Evolutionary conservation across 2,888 invertebrate genomes (phyloP).

Genomic region (Acanthacorydalis orientalis): DNA sequence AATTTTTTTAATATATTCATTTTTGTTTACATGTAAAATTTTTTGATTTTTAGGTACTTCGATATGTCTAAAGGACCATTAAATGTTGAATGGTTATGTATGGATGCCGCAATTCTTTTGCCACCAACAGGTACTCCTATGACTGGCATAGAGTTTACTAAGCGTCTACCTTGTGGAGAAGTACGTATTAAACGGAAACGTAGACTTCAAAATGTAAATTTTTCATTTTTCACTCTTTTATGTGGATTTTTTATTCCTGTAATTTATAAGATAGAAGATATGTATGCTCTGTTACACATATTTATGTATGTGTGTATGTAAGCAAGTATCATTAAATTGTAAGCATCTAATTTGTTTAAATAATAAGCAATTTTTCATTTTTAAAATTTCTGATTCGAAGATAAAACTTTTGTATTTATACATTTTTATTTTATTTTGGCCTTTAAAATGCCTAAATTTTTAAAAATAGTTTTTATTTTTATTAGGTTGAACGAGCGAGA

Average conservation of each 20-base stretch:
- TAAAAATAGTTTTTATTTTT: slow-evolving; percentile 11
- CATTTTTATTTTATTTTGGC: not conserved
- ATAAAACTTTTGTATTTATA: too few species aligned
- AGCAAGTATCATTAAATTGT: not conserved
- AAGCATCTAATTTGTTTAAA: slow-evolving; percentile 5
- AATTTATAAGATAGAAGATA: not conserved
- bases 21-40: not conserved
- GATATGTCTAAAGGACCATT: slow-evolving; percentile 76
- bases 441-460: slow-evolving; percentile 4
- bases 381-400: too few species aligned
- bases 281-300: not conserved
- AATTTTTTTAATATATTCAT: not conserved
- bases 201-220: slow-evolving; percentile 15
- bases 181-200: slow-evolving; percentile 27
- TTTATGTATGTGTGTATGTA: not conserved
- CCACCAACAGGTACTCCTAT: slow-evolving; percentile 93
- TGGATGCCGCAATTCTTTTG: slow-evolving; percentile 88
- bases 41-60: slow-evolving; percentile 42
- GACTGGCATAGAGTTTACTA: slow-evolving; percentile 87
- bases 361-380: not conserved
- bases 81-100: slow-evolving; percentile 89
- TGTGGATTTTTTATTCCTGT: not conserved
- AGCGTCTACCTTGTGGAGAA: slow-evolving; percentile 90
- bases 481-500: slow-evolving; percentile 67
- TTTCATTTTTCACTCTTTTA: not conserved